Conservation (phyloP, 2,888 invertebrate genomes). For the Cristatella mucedo region DNA sequence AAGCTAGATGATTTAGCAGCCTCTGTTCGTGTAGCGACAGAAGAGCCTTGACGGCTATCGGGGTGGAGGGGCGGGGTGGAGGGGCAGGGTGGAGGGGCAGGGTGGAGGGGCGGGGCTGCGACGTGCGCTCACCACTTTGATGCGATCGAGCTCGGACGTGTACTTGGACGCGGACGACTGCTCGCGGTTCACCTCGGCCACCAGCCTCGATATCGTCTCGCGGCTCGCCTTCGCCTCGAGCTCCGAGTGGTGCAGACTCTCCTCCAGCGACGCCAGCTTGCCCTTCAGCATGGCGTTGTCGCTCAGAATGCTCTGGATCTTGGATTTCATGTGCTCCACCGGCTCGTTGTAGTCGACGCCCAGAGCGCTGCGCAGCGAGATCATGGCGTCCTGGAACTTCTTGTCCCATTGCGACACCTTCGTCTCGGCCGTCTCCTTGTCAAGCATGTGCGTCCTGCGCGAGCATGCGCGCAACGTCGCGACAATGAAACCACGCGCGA, state of each 20-base stretch:
- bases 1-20: too few species aligned
- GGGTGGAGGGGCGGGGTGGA: too few species aligned
- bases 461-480: background rate
- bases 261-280: conserved; percentile 28
- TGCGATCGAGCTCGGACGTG: conserved; percentile 23
- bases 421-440: conserved; percentile 22
- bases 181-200: conserved; percentile 26
- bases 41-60: too few species aligned
- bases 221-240: conserved; percentile 35
- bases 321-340: conserved; percentile 7
- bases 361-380: background rate
- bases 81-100: too few species aligned
- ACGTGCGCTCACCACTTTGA: conserved; percentile 28
- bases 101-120: too few species aligned
- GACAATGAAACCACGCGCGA: too few species aligned
- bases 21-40: too few species aligned
- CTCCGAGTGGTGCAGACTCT: conserved; percentile 28
- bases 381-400: conserved; percentile 16
- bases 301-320: conserved; percentile 1
- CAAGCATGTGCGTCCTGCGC: conserved; percentile 22
- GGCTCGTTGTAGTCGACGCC: conserved; percentile 8
- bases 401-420: conserved; percentile 17
- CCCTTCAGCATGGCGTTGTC: conserved; percentile 25
- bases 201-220: conserved; percentile 37
- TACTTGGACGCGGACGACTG: conserved; percentile 24